Percentiles rank a stretch among this genome's conserved stretches.
Evolutionary conservation across 2,113 vertebrate species (phyloP).

Genomic region (Macaca fascicularis): DNA sequence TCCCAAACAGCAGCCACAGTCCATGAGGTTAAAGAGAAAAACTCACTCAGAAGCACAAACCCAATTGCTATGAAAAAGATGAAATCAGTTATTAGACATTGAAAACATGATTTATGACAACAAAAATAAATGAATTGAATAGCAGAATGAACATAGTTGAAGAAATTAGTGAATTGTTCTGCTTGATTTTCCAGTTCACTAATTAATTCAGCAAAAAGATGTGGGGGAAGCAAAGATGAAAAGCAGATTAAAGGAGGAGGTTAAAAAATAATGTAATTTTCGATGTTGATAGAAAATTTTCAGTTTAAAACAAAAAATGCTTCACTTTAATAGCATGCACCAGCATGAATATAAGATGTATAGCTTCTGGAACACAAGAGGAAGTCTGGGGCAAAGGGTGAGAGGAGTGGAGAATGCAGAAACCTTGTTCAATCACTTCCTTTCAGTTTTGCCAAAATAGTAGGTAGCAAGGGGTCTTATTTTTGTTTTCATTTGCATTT

Average conservation of each 20-base stretch:
- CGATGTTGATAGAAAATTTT: background rate
- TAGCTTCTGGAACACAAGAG: background rate
- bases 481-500: slow-evolving; percentile 41
- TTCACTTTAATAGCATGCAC: background rate
- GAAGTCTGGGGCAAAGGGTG: background rate
- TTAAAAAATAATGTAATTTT: background rate
- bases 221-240: background rate
- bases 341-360: background rate
- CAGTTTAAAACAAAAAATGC: background rate
- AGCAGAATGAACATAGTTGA: background rate
- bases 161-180: background rate
- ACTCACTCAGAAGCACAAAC: background rate
- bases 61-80: background rate
- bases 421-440: background rate
- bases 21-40: slow-evolving; percentile 3
- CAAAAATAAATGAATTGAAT: background rate
- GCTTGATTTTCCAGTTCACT: background rate
- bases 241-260: background rate
- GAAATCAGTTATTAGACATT: background rate
- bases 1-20: background rate
- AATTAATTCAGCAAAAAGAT: background rate
- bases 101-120: slow-evolving; percentile 14
- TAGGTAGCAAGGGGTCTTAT: background rate
- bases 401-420: background rate
- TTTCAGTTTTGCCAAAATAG: slow-evolving; percentile 38